Evolutionary conservation across 2,888 invertebrate species (phyloP).

Genomic region (Metallyticus violacea): DNA sequence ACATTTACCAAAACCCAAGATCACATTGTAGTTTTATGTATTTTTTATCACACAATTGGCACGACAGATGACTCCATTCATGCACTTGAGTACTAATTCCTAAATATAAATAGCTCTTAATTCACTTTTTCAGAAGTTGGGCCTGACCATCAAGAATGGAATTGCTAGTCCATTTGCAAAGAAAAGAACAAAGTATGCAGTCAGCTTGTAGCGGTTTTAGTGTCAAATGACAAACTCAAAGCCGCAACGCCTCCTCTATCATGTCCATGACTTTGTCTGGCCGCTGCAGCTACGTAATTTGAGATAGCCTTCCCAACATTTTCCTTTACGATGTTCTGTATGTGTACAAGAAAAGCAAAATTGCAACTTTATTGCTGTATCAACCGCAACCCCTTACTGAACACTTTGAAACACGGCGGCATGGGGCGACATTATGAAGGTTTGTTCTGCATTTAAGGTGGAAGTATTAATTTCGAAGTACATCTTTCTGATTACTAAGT

Average conservation of each 20-base stretch:
- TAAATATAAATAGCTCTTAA: conserved; percentile 1
- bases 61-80: neutral
- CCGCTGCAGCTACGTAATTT: conserved; percentile 38
- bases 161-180: conserved; percentile 73
- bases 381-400: no score
- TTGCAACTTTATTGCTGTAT: no score
- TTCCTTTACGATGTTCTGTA: no score
- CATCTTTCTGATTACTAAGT: no score
- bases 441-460: no score
- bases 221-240: conserved; percentile 75
- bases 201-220: conserved; percentile 72
- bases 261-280: conserved; percentile 40
- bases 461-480: no score
- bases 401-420: no score
- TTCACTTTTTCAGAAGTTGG: conserved; percentile 66
- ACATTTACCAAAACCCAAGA: neutral
- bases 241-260: conserved; percentile 54
- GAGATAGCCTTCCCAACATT: conserved; percentile 18
- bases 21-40: neutral
- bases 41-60: neutral
- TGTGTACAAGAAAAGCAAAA: no score
- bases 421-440: no score
- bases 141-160: conserved; percentile 76
- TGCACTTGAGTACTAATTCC: neutral
- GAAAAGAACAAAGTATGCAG: conserved; percentile 67